A percentile compares a stretch with the other conserved stretches of the same genome.
These are phyloP conservation scores for Xylota sylvarum DNA, from an alignment of 2,888 invertebrate species.

Conservation along the genomic window DNA sequence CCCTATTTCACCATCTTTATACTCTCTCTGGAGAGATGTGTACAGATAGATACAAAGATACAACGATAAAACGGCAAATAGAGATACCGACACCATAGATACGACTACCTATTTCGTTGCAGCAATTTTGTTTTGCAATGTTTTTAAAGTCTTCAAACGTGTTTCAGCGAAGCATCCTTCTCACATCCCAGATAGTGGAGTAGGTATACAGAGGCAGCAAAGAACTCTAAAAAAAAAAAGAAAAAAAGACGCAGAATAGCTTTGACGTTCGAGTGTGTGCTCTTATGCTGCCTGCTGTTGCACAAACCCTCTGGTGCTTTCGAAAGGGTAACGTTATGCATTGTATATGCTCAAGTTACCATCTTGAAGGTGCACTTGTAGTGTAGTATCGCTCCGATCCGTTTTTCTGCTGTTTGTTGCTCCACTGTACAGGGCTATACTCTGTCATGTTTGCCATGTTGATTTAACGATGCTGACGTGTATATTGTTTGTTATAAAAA, in stretches of 20 bases:
- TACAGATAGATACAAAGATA: not conserved
- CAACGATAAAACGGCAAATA: not conserved
- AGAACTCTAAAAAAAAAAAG: slow-evolving; percentile 35
- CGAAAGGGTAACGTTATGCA: not conserved
- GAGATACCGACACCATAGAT: slow-evolving; percentile 14
- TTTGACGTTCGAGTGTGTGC: slow-evolving; percentile 3
- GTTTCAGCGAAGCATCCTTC: slow-evolving; percentile 4
- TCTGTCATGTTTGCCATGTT: slow-evolving; percentile 63
- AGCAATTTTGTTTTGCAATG: slow-evolving; percentile 29
- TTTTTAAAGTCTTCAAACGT: slow-evolving; percentile 46
- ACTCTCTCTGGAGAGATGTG: not conserved
- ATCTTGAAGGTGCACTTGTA: slow-evolving; percentile 28
- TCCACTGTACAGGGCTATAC: too few species aligned
- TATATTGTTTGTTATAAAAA: slow-evolving; percentile 71
- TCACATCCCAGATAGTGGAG: not conserved
- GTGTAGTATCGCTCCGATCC: not conserved
- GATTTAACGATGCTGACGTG: slow-evolving; percentile 70
- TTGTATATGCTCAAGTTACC: not conserved
- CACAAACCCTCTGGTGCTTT: not conserved
- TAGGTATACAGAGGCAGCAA: not conserved
- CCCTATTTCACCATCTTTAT: not conserved
- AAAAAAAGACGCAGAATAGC: not conserved
- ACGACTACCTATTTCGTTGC: slow-evolving; percentile 20
- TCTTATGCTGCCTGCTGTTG: slow-evolving; percentile 6
- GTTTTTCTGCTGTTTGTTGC: slow-evolving; percentile 25